Conservation (phyloP, 2,888 invertebrate genomes). For the Scaptomyza tumidula region DNA sequence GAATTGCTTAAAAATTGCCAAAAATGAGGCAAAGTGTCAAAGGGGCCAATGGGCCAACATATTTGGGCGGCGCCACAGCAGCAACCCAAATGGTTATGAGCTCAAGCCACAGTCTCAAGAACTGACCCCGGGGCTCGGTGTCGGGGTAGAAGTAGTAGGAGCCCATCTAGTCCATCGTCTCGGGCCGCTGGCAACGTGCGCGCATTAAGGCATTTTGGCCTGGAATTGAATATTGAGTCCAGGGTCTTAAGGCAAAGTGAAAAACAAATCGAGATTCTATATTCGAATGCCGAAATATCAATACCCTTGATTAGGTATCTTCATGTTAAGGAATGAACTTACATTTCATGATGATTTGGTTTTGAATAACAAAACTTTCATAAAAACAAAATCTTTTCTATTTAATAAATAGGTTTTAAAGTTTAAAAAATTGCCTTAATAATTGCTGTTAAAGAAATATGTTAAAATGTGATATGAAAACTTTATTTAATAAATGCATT, state of each 20-base stretch:
- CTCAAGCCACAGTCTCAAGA: conserved; percentile 14
- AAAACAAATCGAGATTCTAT: conserved; percentile 33
- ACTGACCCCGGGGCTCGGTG: neutral
- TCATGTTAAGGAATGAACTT: no score
- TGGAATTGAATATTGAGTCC: conserved; percentile 77
- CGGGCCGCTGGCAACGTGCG: conserved; percentile 64
- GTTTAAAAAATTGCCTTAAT: no score
- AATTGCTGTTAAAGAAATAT: no score
- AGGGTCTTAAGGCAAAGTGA: conserved; percentile 57
- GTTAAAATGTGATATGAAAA: neutral
- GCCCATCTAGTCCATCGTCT: conserved; percentile 9
- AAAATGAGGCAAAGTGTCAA: conserved; percentile 78
- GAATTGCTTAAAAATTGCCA: conserved; percentile 81
- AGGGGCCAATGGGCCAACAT: conserved; percentile 41
- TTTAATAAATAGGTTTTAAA: no score
- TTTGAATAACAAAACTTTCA: no score
- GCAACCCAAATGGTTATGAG: conserved; percentile 64
- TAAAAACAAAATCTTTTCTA: no score
- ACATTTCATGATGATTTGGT: no score
- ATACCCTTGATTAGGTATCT: conserved; percentile 17
- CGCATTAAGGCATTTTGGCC: conserved; percentile 72
- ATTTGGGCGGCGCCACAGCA: conserved; percentile 42
- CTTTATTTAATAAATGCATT: no score
- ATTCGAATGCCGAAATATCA: conserved; percentile 27
- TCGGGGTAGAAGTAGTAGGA: neutral